Evolutionary conservation across 30 jellyfish, hydroid and myxozoan genomes (phyloP).

Genomic region (Haliclystus octoradiatus): DNA sequence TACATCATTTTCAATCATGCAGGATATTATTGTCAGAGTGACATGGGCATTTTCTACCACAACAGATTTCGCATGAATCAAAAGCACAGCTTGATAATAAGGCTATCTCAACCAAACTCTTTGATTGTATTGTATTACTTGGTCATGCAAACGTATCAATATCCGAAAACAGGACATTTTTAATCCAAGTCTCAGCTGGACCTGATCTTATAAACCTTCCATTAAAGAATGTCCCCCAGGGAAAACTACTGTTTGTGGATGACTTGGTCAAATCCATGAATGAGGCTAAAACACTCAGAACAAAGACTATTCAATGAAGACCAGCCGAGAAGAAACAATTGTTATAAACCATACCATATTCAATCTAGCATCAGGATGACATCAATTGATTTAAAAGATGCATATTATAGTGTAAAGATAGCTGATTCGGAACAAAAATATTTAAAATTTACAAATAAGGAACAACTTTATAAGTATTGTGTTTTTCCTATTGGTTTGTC

Average conservation of each 20-base stretch:
- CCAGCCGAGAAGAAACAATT: too few relatives aligned
- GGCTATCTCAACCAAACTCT: constrained; percentile 3
- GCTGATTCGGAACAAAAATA: constrained; percentile 15
- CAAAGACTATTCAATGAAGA: too few relatives aligned
- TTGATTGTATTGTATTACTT: constrained; percentile 16
- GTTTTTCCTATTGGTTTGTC: constrained; percentile 24
- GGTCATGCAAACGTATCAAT: constrained; percentile 22
- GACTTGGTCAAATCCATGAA: too few relatives aligned
- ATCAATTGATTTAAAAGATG: constrained; percentile 41
- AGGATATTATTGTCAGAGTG: constrained; percentile 4
- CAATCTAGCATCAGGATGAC: too few relatives aligned
- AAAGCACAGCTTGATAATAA: constrained; percentile 2
- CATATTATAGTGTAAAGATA: constrained; percentile 34
- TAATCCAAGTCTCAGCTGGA: constrained; percentile 10
- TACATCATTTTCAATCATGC: not conserved
- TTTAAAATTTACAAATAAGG: constrained; percentile 16
- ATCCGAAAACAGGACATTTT: constrained; percentile 12
- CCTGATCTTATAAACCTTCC: constrained; percentile 11
- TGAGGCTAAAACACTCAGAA: too few relatives aligned
- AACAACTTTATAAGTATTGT: constrained; percentile 4
- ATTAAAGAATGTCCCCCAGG: too few relatives aligned
- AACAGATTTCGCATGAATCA: constrained; percentile 3
- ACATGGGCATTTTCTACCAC: constrained; percentile 22
- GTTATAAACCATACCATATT: too few relatives aligned
- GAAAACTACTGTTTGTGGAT: too few relatives aligned